Evolutionary conservation across 2,113 vertebrate species (phyloP).

Genomic region (Pomatostomus ruficeps): DNA sequence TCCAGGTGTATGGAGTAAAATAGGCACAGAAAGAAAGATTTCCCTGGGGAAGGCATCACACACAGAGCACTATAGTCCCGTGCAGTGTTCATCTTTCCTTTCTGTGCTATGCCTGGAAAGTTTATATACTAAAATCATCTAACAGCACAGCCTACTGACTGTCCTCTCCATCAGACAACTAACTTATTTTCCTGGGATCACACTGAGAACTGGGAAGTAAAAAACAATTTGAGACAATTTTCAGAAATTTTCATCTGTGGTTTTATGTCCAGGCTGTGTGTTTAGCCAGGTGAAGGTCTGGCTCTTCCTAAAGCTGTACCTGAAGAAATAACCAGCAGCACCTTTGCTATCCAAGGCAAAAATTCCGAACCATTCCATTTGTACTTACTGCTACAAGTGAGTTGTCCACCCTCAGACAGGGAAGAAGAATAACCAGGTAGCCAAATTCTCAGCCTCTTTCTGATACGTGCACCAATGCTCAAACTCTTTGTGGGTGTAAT

Average conservation of each 20-base stretch:
- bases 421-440: background rate
- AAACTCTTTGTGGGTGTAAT: background rate
- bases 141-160: background rate
- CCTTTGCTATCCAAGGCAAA: background rate
- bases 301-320: background rate
- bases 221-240: background rate
- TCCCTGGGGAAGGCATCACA: background rate
- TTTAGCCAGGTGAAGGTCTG: background rate
- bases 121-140: background rate
- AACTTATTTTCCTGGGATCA: background rate
- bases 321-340: background rate
- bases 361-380: background rate
- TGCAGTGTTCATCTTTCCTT: background rate
- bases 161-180: background rate
- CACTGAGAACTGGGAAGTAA: background rate
- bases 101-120: background rate
- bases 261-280: background rate
- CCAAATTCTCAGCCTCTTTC: background rate
- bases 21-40: background rate
- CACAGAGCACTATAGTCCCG: background rate
- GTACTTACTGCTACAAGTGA: background rate
- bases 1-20: background rate
- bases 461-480: background rate
- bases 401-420: background rate
- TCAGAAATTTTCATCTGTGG: background rate